These are phyloP conservation scores for Drosophila histrio DNA, from an alignment of 2,888 invertebrate species.

Conservation along the genomic window DNA sequence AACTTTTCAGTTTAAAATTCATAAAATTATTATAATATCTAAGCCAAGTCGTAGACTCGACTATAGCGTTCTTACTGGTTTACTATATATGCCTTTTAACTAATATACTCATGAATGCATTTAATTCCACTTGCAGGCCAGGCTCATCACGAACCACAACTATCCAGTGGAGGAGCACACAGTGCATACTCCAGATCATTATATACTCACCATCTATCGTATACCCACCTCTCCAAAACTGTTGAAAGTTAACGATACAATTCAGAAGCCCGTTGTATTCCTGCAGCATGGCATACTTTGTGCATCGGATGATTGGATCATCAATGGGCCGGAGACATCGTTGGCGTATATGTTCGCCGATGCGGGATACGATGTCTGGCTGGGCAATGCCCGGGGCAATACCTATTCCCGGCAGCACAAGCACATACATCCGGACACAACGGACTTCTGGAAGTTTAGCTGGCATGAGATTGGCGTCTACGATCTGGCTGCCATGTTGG, in stretches of 20 bases:
- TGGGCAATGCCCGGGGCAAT: slow-evolving; percentile 91
- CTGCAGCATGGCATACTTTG: slow-evolving; percentile 90
- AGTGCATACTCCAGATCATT: slow-evolving; percentile 80
- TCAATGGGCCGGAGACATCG: slow-evolving; percentile 88
- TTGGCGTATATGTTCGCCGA: slow-evolving; percentile 86
- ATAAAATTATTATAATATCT: too few species aligned
- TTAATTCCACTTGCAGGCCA: slow-evolving; percentile 61
- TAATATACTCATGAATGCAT: background rate
- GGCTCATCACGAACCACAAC: slow-evolving; percentile 76
- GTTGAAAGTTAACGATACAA: slow-evolving; percentile 30
- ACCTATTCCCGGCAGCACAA: slow-evolving; percentile 86
- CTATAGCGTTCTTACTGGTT: too few species aligned
- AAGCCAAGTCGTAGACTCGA: too few species aligned
- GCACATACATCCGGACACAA: slow-evolving; percentile 85
- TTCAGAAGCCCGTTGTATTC: slow-evolving; percentile 84
- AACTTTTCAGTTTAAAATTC: too few species aligned
- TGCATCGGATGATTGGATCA: slow-evolving; percentile 90
- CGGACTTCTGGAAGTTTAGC: slow-evolving; percentile 87
- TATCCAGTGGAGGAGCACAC: slow-evolving; percentile 89
- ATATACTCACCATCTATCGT: slow-evolving; percentile 81
- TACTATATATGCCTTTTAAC: background rate
- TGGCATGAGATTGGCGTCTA: slow-evolving; percentile 89
- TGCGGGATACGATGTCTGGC: slow-evolving; percentile 90
- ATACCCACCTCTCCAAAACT: slow-evolving; percentile 79
- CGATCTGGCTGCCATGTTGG: slow-evolving; percentile 93